These are phyloP conservation scores for Dendroctonus valens DNA, from an alignment of 1,140 invertebrate species.

Conservation along the genomic window DNA sequence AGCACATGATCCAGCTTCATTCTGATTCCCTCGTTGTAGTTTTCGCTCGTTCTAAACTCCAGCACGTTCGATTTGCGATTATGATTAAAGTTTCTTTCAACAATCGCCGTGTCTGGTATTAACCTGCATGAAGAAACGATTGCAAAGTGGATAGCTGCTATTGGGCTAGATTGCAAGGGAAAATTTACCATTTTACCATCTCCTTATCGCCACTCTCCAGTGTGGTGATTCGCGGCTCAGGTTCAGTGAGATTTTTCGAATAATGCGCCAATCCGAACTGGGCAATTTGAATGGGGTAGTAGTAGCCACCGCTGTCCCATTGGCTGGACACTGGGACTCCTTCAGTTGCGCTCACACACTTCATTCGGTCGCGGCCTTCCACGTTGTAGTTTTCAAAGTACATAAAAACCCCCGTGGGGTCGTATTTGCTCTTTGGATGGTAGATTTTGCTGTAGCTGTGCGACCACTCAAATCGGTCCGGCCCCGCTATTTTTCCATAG, in stretches of 20 bases:
- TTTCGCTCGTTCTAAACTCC: conserved; percentile 71
- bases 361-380: conserved; percentile 90
- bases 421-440: conserved; percentile 83
- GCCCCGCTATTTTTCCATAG: conserved; percentile 71
- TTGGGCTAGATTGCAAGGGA: neutral
- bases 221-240: conserved; percentile 65
- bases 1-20: conserved; percentile 70
- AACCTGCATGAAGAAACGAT: conserved; percentile 35
- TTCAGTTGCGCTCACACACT: conserved; percentile 89
- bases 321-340: conserved; percentile 93
- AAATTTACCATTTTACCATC: conserved; percentile 60
- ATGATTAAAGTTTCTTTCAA: conserved; percentile 62
- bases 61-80: conserved; percentile 58
- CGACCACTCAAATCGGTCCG: conserved; percentile 86
- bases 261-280: conserved; percentile 97
- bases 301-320: conserved; percentile 89
- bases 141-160: neutral
- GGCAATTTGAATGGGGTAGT: conserved; percentile 97
- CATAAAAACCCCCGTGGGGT: conserved; percentile 85
- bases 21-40: conserved; percentile 65
- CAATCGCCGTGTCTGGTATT: conserved; percentile 62
- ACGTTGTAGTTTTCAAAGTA: conserved; percentile 98
- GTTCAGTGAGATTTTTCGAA: conserved; percentile 88
- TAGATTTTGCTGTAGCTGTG: conserved; percentile 94
- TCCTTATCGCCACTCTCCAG: conserved; percentile 74